A percentile compares a stretch with the other conserved stretches of the same genome.
phyloP scores from a whole-genome alignment of 2,113 vertebrate genomes.

The Pseudolaguvia tuberculata region DNA sequence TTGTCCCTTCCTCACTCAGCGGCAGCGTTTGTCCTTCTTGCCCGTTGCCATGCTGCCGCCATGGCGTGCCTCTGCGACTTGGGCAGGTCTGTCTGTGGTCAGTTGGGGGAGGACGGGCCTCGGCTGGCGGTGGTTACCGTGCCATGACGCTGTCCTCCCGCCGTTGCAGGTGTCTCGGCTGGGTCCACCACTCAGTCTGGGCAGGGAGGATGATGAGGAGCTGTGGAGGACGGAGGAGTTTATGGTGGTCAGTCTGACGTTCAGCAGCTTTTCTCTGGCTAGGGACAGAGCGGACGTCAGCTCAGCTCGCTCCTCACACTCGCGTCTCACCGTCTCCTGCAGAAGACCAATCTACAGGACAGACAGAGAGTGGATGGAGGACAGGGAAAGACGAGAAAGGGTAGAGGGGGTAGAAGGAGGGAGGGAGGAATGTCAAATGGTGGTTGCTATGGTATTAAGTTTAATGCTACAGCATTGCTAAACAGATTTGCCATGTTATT shows the following conservation, averaged over 20 bases:
- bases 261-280: slow-evolving; percentile 74
- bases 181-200: slow-evolving; percentile 24
- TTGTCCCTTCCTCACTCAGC: slow-evolving; percentile 38
- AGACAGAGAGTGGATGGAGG: slow-evolving; percentile 34
- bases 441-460: too few species aligned
- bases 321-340: slow-evolving; percentile 82
- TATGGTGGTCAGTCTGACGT: slow-evolving; percentile 55
- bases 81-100: slow-evolving; percentile 42
- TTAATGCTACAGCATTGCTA: too few species aligned
- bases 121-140: slow-evolving; percentile 22
- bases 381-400: background rate
- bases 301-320: slow-evolving; percentile 85
- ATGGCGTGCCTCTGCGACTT: slow-evolving; percentile 52
- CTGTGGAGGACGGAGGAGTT: slow-evolving; percentile 42
- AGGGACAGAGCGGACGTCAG: slow-evolving; percentile 78
- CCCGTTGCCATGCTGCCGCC: slow-evolving; percentile 51
- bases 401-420: background rate
- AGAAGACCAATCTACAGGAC: slow-evolving; percentile 74
- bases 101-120: slow-evolving; percentile 54
- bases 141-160: slow-evolving; percentile 35
- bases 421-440: background rate
- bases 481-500: too few species aligned
- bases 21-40: slow-evolving; percentile 56
- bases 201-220: slow-evolving; percentile 43
- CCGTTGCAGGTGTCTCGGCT: slow-evolving; percentile 35